Conservation (phyloP, 2,113 vertebrate species). For the Scytalopus superciliaris region DNA sequence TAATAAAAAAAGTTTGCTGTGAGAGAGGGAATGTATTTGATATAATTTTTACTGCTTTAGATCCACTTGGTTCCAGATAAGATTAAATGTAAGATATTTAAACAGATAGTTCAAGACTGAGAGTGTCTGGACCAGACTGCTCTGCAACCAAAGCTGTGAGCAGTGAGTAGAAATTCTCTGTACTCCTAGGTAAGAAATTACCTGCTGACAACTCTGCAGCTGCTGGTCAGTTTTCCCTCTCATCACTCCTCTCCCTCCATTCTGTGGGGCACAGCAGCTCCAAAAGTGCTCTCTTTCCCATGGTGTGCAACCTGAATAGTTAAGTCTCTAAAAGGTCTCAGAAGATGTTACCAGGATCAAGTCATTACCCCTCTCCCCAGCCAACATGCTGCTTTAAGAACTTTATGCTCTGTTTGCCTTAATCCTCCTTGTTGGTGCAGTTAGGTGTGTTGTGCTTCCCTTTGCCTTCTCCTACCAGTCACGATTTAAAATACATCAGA, state of each 20-base stretch:
- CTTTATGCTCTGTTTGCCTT: conserved; percentile 52
- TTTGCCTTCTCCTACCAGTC: not conserved
- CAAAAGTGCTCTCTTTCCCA: not conserved
- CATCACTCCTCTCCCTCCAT: not conserved
- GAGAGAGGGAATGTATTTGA: not conserved
- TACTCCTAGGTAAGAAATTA: not conserved
- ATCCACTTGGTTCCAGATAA: not conserved
- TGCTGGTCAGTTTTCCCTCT: not conserved
- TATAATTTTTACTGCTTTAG: not conserved
- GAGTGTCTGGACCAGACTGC: not conserved
- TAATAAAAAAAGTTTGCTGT: not conserved
- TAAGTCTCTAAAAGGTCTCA: not conserved
- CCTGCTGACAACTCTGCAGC: not conserved
- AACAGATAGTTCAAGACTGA: not conserved
- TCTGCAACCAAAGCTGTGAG: not conserved
- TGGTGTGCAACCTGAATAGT: not conserved
- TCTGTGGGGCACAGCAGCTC: not conserved
- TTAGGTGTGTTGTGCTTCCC: not conserved
- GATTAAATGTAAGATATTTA: not conserved
- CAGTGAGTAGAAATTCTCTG: not conserved
- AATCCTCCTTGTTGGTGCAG: not conserved
- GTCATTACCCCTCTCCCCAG: conserved; percentile 5
- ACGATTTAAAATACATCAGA: not conserved
- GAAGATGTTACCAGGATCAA: not conserved
- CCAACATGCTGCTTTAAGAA: conserved; percentile 30